Conservation (phyloP, 92 coral and sea anemone species). For the Actinernus sp. region DNA sequence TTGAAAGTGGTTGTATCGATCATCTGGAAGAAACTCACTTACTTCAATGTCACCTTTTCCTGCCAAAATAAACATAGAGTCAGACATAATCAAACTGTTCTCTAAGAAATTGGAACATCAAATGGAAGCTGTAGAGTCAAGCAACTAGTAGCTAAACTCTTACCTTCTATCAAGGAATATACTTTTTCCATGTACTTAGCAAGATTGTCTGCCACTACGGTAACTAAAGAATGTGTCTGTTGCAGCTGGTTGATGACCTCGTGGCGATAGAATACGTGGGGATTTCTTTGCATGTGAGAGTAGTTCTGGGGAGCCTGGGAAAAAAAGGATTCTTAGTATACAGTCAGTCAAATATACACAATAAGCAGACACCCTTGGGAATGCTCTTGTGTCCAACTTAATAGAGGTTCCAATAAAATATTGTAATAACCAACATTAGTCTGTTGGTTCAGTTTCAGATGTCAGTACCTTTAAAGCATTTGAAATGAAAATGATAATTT, state of each 20-base stretch:
- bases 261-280: constrained; percentile 97
- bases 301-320: constrained; percentile 98
- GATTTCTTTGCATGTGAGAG: constrained; percentile 96
- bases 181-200: constrained; percentile 93
- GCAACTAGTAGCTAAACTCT: no score
- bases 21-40: constrained; percentile 82
- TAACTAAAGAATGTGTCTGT: constrained; percentile 82
- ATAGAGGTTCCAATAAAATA: no score
- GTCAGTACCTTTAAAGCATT: no score
- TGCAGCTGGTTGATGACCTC: constrained; percentile 97
- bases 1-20: constrained; percentile 85
- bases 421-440: background rate
- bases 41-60: constrained; percentile 83
- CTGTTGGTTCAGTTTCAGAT: no score
- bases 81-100: no score
- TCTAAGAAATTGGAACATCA: no score
- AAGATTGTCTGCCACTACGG: constrained; percentile 91
- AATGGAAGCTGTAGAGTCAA: no score
- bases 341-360: background rate
- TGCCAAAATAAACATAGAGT: no score
- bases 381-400: background rate
- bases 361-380: background rate
- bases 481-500: no score
- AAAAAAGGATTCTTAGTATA: no score
- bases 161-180: constrained; percentile 55